These are phyloP conservation scores for Sussaba pulchella DNA, from an alignment of 2,888 invertebrate genomes.

Conservation along the genomic window DNA sequence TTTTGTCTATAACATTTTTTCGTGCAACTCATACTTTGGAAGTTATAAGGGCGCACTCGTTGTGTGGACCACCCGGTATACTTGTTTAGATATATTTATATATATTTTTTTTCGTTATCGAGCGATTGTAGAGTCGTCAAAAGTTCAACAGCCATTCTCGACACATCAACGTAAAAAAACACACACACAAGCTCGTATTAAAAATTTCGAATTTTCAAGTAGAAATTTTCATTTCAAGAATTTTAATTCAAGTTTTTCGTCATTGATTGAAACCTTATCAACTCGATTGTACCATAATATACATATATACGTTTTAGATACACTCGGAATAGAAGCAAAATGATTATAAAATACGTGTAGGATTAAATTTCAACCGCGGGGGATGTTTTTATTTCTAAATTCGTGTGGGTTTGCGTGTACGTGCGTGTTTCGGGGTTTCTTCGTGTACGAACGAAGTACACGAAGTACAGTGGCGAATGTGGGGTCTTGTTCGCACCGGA, in stretches of 20 bases:
- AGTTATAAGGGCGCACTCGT: too few relatives aligned
- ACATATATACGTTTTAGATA: slow-evolving; percentile 41
- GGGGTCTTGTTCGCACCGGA: slow-evolving; percentile 33
- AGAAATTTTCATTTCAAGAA: neutral
- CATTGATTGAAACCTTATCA: neutral
- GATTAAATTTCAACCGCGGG: slow-evolving; percentile 48
- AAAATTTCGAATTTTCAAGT: neutral
- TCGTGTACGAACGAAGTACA: slow-evolving; percentile 17
- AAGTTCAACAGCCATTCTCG: neutral
- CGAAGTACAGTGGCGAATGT: too few relatives aligned
- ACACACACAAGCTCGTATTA: slow-evolving; percentile 6
- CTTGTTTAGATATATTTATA: neutral
- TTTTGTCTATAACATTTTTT: too few relatives aligned
- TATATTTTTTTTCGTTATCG: slow-evolving; percentile 12
- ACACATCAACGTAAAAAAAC: neutral
- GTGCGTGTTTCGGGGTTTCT: slow-evolving; percentile 36
- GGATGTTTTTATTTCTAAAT: slow-evolving; percentile 35
- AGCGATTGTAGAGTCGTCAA: neutral
- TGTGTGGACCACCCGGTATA: too few relatives aligned
- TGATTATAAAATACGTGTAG: slow-evolving; percentile 59
- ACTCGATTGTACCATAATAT: slow-evolving; percentile 6
- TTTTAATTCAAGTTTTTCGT: neutral
- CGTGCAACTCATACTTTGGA: too few relatives aligned
- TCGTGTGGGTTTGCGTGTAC: slow-evolving; percentile 17
- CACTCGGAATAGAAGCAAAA: slow-evolving; percentile 31